Evolutionary conservation across 2,888 invertebrate genomes (phyloP).

Genomic region (Tenthredo amoena): DNA sequence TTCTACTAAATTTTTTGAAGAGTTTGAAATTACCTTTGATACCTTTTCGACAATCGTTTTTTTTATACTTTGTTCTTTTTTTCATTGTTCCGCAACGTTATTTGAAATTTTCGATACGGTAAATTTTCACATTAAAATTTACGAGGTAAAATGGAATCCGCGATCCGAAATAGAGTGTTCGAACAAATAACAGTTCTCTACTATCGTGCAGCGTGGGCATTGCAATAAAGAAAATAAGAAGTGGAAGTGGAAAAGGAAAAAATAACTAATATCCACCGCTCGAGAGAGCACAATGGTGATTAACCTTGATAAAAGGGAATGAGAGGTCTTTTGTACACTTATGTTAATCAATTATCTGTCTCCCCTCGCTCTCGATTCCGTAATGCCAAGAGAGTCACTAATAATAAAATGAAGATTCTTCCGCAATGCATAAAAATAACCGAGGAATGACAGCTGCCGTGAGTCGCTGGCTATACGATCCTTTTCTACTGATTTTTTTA

Average conservation of each 20-base stretch:
- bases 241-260: conserved; percentile 27
- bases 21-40: background rate
- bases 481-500: conserved; percentile 11
- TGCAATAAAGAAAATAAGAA: background rate
- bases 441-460: conserved; percentile 44
- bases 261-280: conserved; percentile 6
- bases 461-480: conserved; percentile 28
- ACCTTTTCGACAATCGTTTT: background rate
- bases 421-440: conserved; percentile 50
- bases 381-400: conserved; percentile 17
- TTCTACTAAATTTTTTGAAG: background rate
- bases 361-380: conserved; percentile 1
- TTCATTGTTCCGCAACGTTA: background rate
- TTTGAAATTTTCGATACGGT: background rate
- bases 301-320: background rate
- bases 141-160: background rate
- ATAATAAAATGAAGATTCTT: conserved; percentile 50
- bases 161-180: background rate
- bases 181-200: background rate
- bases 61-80: background rate
- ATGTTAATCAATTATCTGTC: conserved; percentile 21
- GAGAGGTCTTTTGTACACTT: conserved; percentile 1
- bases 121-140: background rate
- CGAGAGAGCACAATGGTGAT: conserved; percentile 16
- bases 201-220: background rate